Percentiles rank a stretch among this genome's conserved stretches.
Conservation (phyloP, 2,113 vertebrate species). For the Mustela nigripes region DNA sequence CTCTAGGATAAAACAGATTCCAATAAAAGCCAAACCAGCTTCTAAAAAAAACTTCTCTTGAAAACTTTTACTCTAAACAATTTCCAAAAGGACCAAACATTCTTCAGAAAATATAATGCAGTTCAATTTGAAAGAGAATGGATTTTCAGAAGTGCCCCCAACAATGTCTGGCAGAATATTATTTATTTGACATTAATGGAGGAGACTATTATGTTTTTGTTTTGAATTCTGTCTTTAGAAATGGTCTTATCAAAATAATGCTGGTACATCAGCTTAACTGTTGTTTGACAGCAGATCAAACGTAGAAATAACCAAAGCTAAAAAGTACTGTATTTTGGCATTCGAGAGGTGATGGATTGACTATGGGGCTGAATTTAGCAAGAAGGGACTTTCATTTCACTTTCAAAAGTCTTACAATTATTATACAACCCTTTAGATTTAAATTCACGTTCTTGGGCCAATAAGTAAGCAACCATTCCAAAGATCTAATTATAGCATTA, state of each 20-base stretch:
- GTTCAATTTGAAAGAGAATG: conserved; percentile 29
- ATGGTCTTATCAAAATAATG: conserved; percentile 73
- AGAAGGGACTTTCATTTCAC: conserved; percentile 21
- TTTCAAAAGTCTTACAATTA: neutral
- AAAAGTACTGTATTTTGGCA: conserved; percentile 35
- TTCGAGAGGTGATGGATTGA: conserved; percentile 28
- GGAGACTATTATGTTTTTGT: conserved; percentile 42
- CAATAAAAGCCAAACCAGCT: neutral
- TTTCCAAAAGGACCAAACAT: conserved; percentile 40
- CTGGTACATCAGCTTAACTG: conserved; percentile 43
- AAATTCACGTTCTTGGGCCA: neutral
- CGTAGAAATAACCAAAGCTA: conserved; percentile 53
- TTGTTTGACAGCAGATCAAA: conserved; percentile 67
- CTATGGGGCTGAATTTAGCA: conserved; percentile 45
- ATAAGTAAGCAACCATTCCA: neutral
- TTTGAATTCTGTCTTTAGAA: conserved; percentile 74
- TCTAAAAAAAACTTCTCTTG: neutral
- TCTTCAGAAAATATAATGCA: conserved; percentile 42
- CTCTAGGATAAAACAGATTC: conserved; percentile 5
- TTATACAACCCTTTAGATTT: neutral
- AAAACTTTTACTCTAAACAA: conserved; percentile 57
- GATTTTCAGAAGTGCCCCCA: conserved; percentile 23
- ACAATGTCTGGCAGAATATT: conserved; percentile 6
- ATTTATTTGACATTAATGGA: conserved; percentile 67
- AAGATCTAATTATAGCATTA: neutral